Base-by-base conservation (phyloP, 2,888 invertebrate species). In the Cataglyphis livida region DNA sequence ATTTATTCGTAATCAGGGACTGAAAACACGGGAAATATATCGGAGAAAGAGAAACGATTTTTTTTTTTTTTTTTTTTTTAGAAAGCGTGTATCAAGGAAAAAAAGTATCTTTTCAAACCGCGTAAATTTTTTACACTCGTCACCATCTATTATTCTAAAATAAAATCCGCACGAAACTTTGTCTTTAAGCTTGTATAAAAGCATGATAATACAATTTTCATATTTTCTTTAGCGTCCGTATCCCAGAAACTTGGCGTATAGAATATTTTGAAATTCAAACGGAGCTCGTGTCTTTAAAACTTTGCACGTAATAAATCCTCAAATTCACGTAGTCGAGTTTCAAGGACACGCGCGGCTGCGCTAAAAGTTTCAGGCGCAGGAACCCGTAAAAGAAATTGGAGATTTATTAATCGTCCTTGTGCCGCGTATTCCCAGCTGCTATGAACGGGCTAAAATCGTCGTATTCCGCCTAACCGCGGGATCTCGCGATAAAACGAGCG, bases 341-440 rank as follows among this genome's bases (percentile, higher is more conserved):
- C 66, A 38, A 35, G 66, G 25, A 12, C 6, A 18, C 7, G 32
- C 32, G 48, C 15, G 9, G 35, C n/a, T 7, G 48, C 18, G 9
- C n/a, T 28, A 75, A 51, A 65, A 73, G n/a, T 75, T 38, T 54
- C 41, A 41, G 70, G 18, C 7, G 28, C 35, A 51, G 25, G 28
- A 76, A 38, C 6, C 28, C 28, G 15, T 12, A 68, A 66, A 51
- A n/a, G 70, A 68, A 68, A 76, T 76, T 38, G n/a, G n/a, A 54
- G 12, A 76, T 54, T 76, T 54, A 76, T 81, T 81, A 81, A 75
- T 81, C 62, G 48, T 59, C 2, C 38, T 61, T 51, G 15, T 9
- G 18, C 12, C n/a, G 70, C 10, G 18, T 62, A 68, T 18, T 74
- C n/a, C 4, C 15, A 71, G 41, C 32, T 32, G 48, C 65, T 57